Evolutionary conservation across 2,797 vertebrate genomes (phyloP), one percentile per base, ranked within the genome.

Genomic region (Harpagifer antarcticus): DNA sequence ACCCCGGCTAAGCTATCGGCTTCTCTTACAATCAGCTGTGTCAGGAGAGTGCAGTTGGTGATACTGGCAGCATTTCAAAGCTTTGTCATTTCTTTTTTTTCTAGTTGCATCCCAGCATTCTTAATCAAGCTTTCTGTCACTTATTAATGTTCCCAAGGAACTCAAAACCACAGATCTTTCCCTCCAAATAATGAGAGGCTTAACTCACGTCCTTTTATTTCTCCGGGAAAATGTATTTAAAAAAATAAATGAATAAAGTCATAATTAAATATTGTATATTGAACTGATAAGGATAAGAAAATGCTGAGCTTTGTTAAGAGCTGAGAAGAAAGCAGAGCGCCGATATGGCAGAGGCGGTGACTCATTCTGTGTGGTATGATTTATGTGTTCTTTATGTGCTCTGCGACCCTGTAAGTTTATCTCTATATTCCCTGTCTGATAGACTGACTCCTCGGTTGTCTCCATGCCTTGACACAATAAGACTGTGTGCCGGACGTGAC

Each of bases 21-120:
- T 93, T 93, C 93, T 93, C 91, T 91, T 92, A 92, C 92, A 93
- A 94, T 95, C 94, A 94, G 92, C 89, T 88, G 89, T 89, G 93
- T 94, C 92, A 93, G 87, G 94, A 85, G 90, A 93, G 90, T 93
- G 91, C 90, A 93, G 93, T 93, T 92, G 86, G 86, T 92, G 92
- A 93, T 91, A 86, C 91, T 93, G 93, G 94, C 92, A 94, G 89
- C 91, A 81, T 94, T 94, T 95, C 93, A 94, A 95, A 94, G 93
- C 93, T 86, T 90, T 87, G 75, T 89, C 87, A 75, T 89, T 87
- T 88, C 84, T 86, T 52, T 17, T 31, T 85, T 88, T 85, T 89
- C 87, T 53, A 78, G 78, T 83, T 50, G 79, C 87, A 91, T 91
- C 86, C 86, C 85, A 17, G 91, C 84, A 89, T 88, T 88, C 87